Conservation (phyloP, 2,113 vertebrate species). For the Microcebus ravelobensis region DNA sequence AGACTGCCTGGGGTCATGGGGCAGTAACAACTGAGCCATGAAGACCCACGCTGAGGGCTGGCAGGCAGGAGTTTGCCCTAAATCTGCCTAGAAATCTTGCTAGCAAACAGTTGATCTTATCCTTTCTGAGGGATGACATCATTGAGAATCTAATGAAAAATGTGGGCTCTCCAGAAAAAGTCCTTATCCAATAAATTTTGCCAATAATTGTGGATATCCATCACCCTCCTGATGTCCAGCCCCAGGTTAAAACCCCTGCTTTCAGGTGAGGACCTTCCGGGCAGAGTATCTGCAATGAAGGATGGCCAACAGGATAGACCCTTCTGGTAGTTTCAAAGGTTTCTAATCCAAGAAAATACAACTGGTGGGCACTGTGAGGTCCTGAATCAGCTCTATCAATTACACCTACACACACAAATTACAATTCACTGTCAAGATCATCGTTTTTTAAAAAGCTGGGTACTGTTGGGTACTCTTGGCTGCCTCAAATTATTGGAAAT, state of each 20-base stretch:
- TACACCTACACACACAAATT: neutral
- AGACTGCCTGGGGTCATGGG: neutral
- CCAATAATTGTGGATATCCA: neutral
- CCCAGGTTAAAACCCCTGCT: neutral
- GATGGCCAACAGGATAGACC: neutral
- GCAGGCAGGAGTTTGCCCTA: neutral
- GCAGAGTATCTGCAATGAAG: neutral
- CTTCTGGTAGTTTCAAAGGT: neutral
- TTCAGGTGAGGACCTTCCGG: neutral
- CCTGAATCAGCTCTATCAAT: neutral
- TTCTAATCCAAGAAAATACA: neutral
- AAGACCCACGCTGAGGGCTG: neutral
- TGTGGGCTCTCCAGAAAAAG: neutral
- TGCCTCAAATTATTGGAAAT: neutral
- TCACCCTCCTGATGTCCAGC: neutral
- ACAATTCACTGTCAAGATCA: neutral
- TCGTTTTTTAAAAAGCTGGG: neutral
- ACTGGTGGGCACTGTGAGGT: neutral
- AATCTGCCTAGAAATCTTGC: neutral
- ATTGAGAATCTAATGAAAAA: slow-evolving; percentile 21
- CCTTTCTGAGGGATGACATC: neutral
- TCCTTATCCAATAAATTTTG: neutral
- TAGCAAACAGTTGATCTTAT: neutral
- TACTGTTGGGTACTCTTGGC: neutral
- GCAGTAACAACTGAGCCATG: neutral